Evolutionary conservation across 2,797 vertebrate genomes (phyloP).

Genomic region (Xenentodon cancila): DNA sequence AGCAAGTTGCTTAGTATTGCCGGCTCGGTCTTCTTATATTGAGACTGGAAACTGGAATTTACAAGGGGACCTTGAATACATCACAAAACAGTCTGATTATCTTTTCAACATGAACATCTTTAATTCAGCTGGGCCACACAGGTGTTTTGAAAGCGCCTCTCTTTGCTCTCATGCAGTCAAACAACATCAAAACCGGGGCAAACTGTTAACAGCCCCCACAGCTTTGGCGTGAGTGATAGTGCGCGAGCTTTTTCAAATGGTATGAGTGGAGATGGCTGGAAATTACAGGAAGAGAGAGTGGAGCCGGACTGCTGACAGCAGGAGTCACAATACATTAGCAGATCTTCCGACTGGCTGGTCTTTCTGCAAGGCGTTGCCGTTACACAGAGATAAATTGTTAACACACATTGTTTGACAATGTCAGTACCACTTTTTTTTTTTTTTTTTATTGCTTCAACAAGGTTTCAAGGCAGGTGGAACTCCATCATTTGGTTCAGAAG

Average conservation of each 20-base stretch:
- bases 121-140: constrained; percentile 33
- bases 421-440: constrained; percentile 38
- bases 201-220: constrained; percentile 39
- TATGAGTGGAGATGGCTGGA: constrained; percentile 63
- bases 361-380: constrained; percentile 65
- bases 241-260: constrained; percentile 52
- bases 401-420: constrained; percentile 71
- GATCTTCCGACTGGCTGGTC: constrained; percentile 53
- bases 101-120: constrained; percentile 34
- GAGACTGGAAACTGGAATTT: constrained; percentile 8
- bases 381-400: constrained; percentile 66
- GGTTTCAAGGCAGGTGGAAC: constrained; percentile 81
- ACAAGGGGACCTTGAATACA: constrained; percentile 13
- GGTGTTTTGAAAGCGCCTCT: constrained; percentile 47
- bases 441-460: constrained; percentile 44
- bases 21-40: constrained; percentile 2
- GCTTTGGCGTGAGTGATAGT: constrained; percentile 45
- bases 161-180: constrained; percentile 33
- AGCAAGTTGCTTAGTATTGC: not conserved
- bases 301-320: constrained; percentile 77
- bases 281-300: constrained; percentile 62
- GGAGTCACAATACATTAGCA: constrained; percentile 80
- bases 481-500: constrained; percentile 68
- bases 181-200: constrained; percentile 52
- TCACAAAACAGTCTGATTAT: constrained; percentile 23